Conservation (phyloP, 1,140 invertebrate species). For the Polyergus mexicanus region DNA sequence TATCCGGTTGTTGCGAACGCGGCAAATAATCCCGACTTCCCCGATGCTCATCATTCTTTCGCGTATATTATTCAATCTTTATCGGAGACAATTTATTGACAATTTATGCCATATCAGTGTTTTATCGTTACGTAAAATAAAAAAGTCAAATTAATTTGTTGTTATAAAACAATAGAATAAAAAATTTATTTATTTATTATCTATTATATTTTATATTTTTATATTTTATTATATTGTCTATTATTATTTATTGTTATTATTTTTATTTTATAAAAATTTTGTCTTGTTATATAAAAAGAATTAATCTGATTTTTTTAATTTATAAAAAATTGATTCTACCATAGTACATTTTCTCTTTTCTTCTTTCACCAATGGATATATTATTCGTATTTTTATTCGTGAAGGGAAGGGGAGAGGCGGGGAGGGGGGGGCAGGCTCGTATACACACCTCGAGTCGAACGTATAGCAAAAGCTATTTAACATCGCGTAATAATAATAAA, state of each 20-base stretch:
- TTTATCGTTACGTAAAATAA: too few species aligned
- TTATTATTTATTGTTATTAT: too few species aligned
- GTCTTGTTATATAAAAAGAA: neutral
- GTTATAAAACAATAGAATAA: too few species aligned
- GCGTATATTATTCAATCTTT: neutral
- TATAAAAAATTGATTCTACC: neutral
- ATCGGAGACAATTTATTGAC: neutral
- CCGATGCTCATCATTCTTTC: neutral
- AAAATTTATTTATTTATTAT: too few species aligned
- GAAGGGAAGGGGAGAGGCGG: too few species aligned
- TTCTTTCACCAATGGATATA: neutral
- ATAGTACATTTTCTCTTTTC: neutral
- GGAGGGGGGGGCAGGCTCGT: neutral
- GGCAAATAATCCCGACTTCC: neutral
- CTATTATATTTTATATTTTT: too few species aligned
- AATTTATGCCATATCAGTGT: neutral
- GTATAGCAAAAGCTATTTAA: slow-evolving; percentile 38
- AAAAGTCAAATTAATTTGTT: too few species aligned
- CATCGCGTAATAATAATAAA: slow-evolving; percentile 54
- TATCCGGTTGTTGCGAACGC: neutral
- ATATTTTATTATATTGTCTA: too few species aligned
- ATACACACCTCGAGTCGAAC: neutral
- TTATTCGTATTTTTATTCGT: neutral
- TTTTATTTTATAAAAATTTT: too few species aligned
- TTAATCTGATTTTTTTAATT: too few species aligned